Conservation (phyloP, 2,888 invertebrate species). For the Parochlus steinenii region DNA sequence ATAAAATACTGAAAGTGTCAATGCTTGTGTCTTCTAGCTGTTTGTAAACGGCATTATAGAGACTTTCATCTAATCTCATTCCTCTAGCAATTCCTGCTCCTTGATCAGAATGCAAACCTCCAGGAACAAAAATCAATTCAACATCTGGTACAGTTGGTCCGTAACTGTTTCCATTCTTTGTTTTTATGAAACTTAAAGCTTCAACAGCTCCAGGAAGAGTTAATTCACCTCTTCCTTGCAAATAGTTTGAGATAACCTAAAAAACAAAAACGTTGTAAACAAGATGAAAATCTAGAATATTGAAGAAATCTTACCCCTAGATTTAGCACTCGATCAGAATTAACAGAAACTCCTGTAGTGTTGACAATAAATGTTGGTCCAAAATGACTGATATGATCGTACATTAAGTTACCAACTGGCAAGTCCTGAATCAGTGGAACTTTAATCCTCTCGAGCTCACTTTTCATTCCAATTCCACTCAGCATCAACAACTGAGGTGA, state of each 20-base stretch:
- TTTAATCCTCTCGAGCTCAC: constrained; percentile 26
- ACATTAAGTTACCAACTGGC: constrained; percentile 35
- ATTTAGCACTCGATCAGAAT: no score
- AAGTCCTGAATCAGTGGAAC: constrained; percentile 30
- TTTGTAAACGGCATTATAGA: constrained; percentile 34
- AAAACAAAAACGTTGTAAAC: no score
- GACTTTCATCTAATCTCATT: constrained; percentile 32
- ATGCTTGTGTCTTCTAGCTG: constrained; percentile 30
- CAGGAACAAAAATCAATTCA: constrained; percentile 39
- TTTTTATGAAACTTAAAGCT: constrained; percentile 37
- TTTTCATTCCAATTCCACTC: constrained; percentile 38
- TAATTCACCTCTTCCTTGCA: constrained; percentile 21
- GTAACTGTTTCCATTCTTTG: constrained; percentile 22
- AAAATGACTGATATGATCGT: constrained; percentile 40
- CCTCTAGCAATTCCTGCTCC: constrained; percentile 30
- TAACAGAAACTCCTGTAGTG: constrained; percentile 16
- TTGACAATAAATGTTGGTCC: constrained; percentile 29
- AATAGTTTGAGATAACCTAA: neutral
- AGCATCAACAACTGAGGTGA: constrained; percentile 42
- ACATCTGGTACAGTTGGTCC: constrained; percentile 26
- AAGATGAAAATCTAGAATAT: no score
- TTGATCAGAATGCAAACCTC: constrained; percentile 36
- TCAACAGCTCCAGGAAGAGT: constrained; percentile 35
- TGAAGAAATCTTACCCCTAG: no score
- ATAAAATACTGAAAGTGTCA: constrained; percentile 40